Evolutionary conservation across 2,113 vertebrate genomes (phyloP).

Genomic region (Nibea coibor): DNA sequence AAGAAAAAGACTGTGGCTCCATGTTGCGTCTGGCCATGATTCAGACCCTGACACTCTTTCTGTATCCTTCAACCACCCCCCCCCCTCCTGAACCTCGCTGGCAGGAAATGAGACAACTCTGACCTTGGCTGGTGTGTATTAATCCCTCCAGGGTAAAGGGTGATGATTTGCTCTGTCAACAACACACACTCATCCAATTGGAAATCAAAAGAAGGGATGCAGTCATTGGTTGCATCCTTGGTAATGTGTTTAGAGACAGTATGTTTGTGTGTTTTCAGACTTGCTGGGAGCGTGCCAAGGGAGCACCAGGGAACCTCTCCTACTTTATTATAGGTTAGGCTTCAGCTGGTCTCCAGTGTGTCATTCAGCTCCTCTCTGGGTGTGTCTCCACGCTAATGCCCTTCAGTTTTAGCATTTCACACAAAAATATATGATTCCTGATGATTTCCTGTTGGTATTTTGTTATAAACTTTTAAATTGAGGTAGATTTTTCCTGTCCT

Average conservation of each 20-base stretch:
- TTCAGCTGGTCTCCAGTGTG: constrained; percentile 48
- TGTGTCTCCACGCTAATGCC: constrained; percentile 45
- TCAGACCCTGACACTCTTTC: constrained; percentile 66
- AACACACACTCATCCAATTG: background rate
- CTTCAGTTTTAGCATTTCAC: background rate
- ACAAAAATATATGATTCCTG: no score
- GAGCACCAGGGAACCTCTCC: constrained; percentile 24
- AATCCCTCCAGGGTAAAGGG: constrained; percentile 52
- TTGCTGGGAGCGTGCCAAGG: constrained; percentile 13
- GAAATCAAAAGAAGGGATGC: background rate
- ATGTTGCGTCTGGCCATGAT: constrained; percentile 67
- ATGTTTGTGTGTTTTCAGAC: background rate
- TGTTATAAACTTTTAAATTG: no score
- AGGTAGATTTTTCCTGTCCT: no score
- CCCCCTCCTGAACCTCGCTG: background rate
- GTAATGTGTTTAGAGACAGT: constrained; percentile 44
- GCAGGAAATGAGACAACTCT: constrained; percentile 73
- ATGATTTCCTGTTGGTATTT: no score
- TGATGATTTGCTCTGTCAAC: constrained; percentile 17
- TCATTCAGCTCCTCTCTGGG: constrained; percentile 45
- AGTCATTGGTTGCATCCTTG: constrained; percentile 34
- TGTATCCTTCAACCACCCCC: constrained; percentile 47
- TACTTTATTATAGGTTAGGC: constrained; percentile 59
- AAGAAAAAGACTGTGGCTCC: constrained; percentile 25
- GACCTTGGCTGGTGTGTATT: constrained; percentile 67